Evolutionary conservation across 1,140 invertebrate species (phyloP), one percentile per base, ranked within the genome.

Genomic region (Samia ricini): DNA sequence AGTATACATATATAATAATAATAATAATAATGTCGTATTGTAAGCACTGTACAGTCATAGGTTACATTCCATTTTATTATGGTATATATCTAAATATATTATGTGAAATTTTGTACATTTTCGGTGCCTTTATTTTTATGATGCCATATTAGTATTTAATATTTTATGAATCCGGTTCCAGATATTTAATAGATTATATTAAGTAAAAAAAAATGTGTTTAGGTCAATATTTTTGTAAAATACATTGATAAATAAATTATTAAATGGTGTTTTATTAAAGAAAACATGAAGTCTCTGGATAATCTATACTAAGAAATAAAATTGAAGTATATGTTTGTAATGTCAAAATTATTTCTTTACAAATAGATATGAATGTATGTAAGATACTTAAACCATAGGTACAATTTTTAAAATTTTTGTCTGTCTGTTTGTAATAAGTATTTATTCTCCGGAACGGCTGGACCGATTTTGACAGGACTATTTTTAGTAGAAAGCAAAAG

Each of bases 151-250:
- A 49, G 20, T 55, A 50, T 49, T 33, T 42, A 42, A 4, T 23
- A 52, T 29, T 51, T 49, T 54, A 59, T 51, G 59, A 64, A 56
- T 42, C 56, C 54, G 29, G 18, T 66, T 61, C 62, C 69, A 65
- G 56, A 55, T 63, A 19, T 52, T 10, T 24, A 24, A 24, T 22
- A 24, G 23, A 55, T 22, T 24, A n/a, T n/a, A 42, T 42, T 42
- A 42, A 42, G 33, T 42, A 42, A 6, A 49, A 49, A 49, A 49
- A 18, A 55, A 55, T 61, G 48, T 61, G 18, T 61, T 33, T 61
- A 36, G 29, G 18, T n/a, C 48, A 61, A 33, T 66, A 56, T 65
- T 67, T 69, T 71, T 76, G 64, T 70, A 74, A 56, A 74, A 70
- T 76, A 55, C 22, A 51, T 24, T 55, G 4, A 22, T 55, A 19